Evolutionary conservation across 2,113 vertebrate genomes (phyloP).

Genomic region (Cardinalis cardinalis): DNA sequence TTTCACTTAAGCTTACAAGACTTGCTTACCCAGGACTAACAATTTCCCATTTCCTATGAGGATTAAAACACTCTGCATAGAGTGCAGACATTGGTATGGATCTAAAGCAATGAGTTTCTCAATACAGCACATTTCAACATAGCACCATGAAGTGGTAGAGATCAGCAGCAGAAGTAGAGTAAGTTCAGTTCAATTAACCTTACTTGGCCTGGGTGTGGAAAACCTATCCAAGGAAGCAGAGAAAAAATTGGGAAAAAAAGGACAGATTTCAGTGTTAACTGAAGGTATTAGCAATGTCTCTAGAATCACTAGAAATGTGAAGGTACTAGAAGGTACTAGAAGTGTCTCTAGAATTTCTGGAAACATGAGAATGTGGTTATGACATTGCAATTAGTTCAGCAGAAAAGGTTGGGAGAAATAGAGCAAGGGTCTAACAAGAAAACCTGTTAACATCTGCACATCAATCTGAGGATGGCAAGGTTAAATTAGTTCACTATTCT

Average conservation of each 20-base stretch:
- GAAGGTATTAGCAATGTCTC: background rate
- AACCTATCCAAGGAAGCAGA: background rate
- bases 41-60: background rate
- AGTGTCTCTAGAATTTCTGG: background rate
- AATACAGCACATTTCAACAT: background rate
- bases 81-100: background rate
- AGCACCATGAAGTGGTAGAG: background rate
- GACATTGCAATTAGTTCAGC: background rate
- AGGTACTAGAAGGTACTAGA: background rate
- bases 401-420: background rate
- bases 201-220: background rate
- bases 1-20: background rate
- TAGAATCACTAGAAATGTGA: background rate
- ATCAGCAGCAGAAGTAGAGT: background rate
- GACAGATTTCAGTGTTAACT: background rate
- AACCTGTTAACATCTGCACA: background rate
- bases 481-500: background rate
- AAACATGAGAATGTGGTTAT: background rate
- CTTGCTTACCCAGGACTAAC: background rate
- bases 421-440: background rate
- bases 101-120: background rate
- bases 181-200: background rate
- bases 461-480: background rate
- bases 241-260: background rate
- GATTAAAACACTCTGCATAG: background rate